phyloP scores from a whole-genome alignment of 2,797 vertebrate species.

The Pipistrellus pygmaeus region DNA sequence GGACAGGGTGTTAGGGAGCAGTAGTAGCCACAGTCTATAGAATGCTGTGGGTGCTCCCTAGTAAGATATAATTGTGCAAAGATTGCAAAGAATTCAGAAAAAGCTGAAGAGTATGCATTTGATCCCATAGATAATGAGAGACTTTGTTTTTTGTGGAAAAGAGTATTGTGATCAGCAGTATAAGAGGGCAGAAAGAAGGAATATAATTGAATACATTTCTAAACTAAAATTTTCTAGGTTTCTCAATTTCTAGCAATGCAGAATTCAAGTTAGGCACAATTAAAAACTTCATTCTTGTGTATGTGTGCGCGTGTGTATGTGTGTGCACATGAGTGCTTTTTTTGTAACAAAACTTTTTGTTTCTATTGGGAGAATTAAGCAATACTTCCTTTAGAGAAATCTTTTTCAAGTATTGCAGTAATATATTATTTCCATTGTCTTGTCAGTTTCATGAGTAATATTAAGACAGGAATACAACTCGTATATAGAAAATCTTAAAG shows the following conservation, averaged over 20 bases:
- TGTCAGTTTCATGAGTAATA: slow-evolving; percentile 55
- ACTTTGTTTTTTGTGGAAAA: slow-evolving; percentile 59
- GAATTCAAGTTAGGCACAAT: slow-evolving; percentile 51
- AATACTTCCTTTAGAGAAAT: slow-evolving; percentile 53
- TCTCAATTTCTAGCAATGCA: slow-evolving; percentile 59
- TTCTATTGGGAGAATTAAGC: slow-evolving; percentile 59
- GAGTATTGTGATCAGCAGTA: slow-evolving; percentile 32
- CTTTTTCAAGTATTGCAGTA: slow-evolving; percentile 49
- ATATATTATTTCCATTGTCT: slow-evolving; percentile 51
- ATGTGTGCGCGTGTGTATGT: background rate
- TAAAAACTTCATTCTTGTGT: slow-evolving; percentile 47
- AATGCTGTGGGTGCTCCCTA: background rate
- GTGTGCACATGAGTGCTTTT: background rate
- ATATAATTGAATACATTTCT: slow-evolving; percentile 63
- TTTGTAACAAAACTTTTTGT: background rate
- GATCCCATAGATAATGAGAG: slow-evolving; percentile 25
- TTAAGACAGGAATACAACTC: slow-evolving; percentile 47
- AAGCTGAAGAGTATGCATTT: slow-evolving; percentile 50
- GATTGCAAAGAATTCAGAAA: slow-evolving; percentile 19
- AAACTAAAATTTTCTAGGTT: slow-evolving; percentile 61
- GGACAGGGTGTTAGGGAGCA: background rate
- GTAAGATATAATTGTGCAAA: slow-evolving; percentile 36
- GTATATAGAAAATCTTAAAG: slow-evolving; percentile 58
- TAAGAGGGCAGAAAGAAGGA: slow-evolving; percentile 50
- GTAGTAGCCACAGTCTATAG: background rate